Base-by-base conservation (phyloP, 2,113 vertebrate species). In the Upupa epops region DNA sequence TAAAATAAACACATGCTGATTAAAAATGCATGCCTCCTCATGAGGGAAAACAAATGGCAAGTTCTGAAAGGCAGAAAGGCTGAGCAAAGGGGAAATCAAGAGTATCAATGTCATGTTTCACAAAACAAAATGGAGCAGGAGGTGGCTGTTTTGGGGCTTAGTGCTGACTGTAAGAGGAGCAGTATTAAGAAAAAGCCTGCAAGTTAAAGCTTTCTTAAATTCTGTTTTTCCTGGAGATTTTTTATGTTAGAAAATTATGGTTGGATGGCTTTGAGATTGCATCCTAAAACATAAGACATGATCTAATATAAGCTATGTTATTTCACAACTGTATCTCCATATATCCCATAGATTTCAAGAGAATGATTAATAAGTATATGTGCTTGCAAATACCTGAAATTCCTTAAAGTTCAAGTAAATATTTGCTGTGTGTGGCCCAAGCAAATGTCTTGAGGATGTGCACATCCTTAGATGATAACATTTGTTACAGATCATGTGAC, bases 1-100 rank as follows among this genome's bases (percentile, higher is more conserved):
- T 79, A 48, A 93, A 94, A 91, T 91, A 88, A 88, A 82, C 19
- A 61, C 51, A 29, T 21, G 68, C 52, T 77, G 60, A 58, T 92
- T 86, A 90, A 94, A 93, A 84, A 80, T 86, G 22, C 22, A 63
- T 73, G 64, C 36, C n/a, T 70, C 19, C n/a, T 89, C 69, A 22
- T 72, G 51, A 65, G 13, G 54, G 25, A 76, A 61, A 85, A 31
- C 63, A 83, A n/a, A 55, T 65, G 79, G 42, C n/a, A 70, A 26
- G 19, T 83, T 79, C 42, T 69, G 36, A 76, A 56, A 88, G 25
- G 36, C 32, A 60, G 56, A 19, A 7, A 37, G 37, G 46, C 17
- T 11, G 26, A 89, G 9, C 52, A 54, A 58, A 25, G 51, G 13
- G 31, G 36, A n/a, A 65, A 61, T 61, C 42, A 54, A 68, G 32